Conservation (phyloP, 2,797 vertebrate species). For the Neostethus bicornis region DNA sequence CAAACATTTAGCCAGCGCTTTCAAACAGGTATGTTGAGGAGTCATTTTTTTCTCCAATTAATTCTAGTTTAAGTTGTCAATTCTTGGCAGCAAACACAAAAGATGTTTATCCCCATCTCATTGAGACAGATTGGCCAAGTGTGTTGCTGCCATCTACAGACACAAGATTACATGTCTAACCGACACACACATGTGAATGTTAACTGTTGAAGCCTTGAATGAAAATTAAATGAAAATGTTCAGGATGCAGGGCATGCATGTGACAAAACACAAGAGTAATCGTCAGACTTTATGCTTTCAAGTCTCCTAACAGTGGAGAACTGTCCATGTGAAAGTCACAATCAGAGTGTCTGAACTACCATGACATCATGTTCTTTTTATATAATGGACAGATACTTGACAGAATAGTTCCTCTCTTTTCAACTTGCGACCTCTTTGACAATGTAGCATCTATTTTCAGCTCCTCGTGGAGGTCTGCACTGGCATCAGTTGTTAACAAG, state of each 20-base stretch:
- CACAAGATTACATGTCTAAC: constrained; percentile 47
- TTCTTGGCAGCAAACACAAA: constrained; percentile 54
- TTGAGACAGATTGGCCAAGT: constrained; percentile 59
- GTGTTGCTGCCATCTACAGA: constrained; percentile 73
- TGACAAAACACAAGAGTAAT: constrained; percentile 20
- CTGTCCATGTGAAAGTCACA: constrained; percentile 17
- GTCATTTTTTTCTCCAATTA: constrained; percentile 44
- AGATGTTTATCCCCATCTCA: constrained; percentile 33
- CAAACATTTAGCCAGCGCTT: constrained; percentile 1
- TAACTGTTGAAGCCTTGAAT: constrained; percentile 42
- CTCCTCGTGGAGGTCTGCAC: constrained; percentile 5
- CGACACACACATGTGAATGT: constrained; percentile 4
- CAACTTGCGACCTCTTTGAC: constrained; percentile 6
- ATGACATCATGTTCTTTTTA: background rate
- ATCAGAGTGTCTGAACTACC: background rate
- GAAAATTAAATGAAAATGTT: constrained; percentile 37
- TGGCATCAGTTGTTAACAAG: background rate
- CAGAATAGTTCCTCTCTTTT: constrained; percentile 2
- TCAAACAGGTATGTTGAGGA: constrained; percentile 6
- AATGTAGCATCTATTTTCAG: constrained; percentile 7
- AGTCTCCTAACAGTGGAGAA: constrained; percentile 12
- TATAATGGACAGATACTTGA: background rate
- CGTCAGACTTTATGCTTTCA: constrained; percentile 17
- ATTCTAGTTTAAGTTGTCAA: constrained; percentile 58
- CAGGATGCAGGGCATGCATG: constrained; percentile 16